These are phyloP conservation scores for Rhabdomys dilectus DNA, from an alignment of 2,113 vertebrate genomes.

Conservation along the genomic window DNA sequence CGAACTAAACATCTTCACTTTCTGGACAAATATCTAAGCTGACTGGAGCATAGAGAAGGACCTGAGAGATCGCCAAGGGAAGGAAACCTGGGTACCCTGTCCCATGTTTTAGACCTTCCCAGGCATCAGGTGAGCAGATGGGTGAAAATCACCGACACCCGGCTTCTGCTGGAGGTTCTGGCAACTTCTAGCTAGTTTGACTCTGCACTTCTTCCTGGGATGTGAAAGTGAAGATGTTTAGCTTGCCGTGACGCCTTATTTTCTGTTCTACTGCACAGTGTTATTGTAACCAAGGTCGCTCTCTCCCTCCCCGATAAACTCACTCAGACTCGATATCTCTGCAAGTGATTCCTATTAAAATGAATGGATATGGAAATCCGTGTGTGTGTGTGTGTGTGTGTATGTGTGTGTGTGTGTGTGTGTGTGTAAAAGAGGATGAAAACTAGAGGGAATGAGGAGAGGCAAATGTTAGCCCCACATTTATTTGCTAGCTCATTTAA, in stretches of 20 bases:
- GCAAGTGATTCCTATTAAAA: conserved; percentile 81
- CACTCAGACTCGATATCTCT: conserved; percentile 78
- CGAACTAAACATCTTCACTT: conserved; percentile 87
- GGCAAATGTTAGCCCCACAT: not conserved
- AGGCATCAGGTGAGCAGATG: conserved; percentile 64
- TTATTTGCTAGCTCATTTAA: conserved; percentile 20
- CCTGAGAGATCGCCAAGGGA: not conserved
- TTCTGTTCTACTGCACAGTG: conserved; percentile 90
- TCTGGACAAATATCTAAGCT: conserved; percentile 84
- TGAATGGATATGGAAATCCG: conserved; percentile 66
- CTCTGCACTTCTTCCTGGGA: conserved; percentile 78
- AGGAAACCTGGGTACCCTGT: not conserved
- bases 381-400: not conserved
- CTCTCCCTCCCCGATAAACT: conserved; percentile 84
- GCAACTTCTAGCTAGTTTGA: not conserved
- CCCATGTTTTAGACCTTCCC: conserved; percentile 22
- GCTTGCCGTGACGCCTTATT: conserved; percentile 89
- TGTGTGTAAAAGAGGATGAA: not conserved
- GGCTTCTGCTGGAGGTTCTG: not conserved
- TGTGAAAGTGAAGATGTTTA: conserved; percentile 85
- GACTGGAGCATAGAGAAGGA: conserved; percentile 73
- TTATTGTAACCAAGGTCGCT: conserved; percentile 86
- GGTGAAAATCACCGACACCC: conserved; percentile 1
- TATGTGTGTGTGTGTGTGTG: conserved; percentile 50
- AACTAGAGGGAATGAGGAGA: not conserved